Base-by-base conservation (phyloP, 2,113 vertebrate species). In the Poeciliopsis occidentalis region DNA sequence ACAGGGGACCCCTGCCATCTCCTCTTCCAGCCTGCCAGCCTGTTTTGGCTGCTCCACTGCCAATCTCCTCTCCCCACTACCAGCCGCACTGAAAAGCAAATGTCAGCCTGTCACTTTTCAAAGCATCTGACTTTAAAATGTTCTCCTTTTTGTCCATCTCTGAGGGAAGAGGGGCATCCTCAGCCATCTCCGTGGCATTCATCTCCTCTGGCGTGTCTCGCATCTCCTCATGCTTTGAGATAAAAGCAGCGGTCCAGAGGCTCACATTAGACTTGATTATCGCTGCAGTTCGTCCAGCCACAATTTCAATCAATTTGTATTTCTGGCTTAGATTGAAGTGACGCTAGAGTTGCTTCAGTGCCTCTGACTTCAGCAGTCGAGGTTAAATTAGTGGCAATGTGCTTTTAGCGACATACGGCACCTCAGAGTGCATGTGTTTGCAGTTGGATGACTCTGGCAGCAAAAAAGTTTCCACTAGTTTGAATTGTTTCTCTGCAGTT, bases 81-180 rank as follows among this genome's bases (percentile, higher is more conserved):
- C 89, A 91, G 91, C 76, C 85, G 69, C 82, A 60, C 85, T 85
- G 89, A 91, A 91, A 90, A 89, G 87, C 88, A 92, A 92, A 93
- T 93, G 92, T 92, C 91, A 93, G 86, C 77, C 90, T 87, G 92
- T 92, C 92, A 92, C 91, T 87, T 92, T 87, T 77, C 29, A 34
- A 89, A 71, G 76, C 89, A 87, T 86, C 85, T 77, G 82, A 86
- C 88, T 92, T 89, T 87, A 88, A 90, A 91, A 90, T 85, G 76
- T 62, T 89, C 81, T 63, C 60, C 76, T 78, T 79, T 85, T 76
- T 41, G 30, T 73, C 78, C 82, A 64, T 78, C 73, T 80, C 75
- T 60, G 41, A 85, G 70, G 75, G 68, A 75, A 67, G 77, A 74
- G 71, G 74, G 76, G 78, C 37, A 8, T 37, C 24, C 47, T 76